Evolutionary conservation across 1,140 invertebrate genomes (phyloP), one percentile per base, ranked within the genome.

Genomic region (Lasaia peninsularis): DNA sequence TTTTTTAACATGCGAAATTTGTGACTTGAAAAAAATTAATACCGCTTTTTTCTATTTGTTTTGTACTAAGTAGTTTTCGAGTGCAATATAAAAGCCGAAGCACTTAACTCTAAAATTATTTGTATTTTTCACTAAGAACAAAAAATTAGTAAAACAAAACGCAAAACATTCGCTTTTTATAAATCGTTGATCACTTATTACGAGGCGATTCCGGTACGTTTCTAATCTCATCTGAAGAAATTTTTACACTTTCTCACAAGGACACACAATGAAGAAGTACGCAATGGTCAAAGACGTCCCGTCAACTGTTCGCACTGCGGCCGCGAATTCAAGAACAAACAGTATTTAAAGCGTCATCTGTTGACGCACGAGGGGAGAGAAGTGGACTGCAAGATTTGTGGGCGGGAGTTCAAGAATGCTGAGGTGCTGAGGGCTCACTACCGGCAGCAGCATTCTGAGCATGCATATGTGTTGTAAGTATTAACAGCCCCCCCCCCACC

Each of bases 221-320:
- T 34, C n/a, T 20, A 50, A 50, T 32, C 14, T 35, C 3, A 50
- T 9, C n/a, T 16, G 14, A 18, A 24, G 16, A 9, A 21, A 10
- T 1, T 24, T 24, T 8, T 32, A 14, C n/a, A 14, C 2, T 32
- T 21, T 21, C 1, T 56, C 32, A 12, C 8, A 63, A 78, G 75
- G 14, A 63, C 64, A 0, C 75, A 78, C 58, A 78, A 78, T 54
- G 73, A 75, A 20, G 71, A 78, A 52, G 63, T 73, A 0, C 52
- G 10, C 11, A 57, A 56, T 12, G 65, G 52, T 7, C 32, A 60
- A 2, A 16, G 53, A 1, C 37, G 52, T 3, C 51, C 57, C 6
- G 68, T 62, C 7, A 53, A 59, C 12, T 78, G 75, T 34, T 54
- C 63, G 21, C 49, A 69, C 5, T 78, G 75, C 44, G 63, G 64